Evolutionary conservation across 2,888 invertebrate species (phyloP), one percentile per base, ranked within the genome.

Genomic region (Parthenolecanium corni): DNA sequence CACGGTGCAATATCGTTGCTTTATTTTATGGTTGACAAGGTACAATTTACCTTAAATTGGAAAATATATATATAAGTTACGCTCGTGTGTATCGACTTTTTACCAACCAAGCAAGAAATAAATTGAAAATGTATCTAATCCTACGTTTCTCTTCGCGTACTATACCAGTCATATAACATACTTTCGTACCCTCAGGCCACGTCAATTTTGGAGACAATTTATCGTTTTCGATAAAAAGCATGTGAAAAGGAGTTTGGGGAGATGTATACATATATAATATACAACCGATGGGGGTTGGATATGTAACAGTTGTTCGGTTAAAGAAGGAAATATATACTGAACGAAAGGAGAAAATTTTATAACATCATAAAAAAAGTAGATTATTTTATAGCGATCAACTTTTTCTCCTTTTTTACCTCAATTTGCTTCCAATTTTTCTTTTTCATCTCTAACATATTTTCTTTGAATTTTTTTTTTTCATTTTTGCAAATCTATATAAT

Each of bases 11-110:
- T 58, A 46, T 58, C 58, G 46, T 58, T 23, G 58, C 58, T 47
- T 58, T 58, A 58, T 58, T 58, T 58, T 58, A 58, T 58, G 58
- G 58, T 58, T 58, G 58, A 58, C 58, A 58, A 58, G 58, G 58
- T 58, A 58, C 58, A 58, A 58, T 58, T 58, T 58, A 58, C 58
- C 47, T 58, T 49, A 58, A 58, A 58, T 58, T 58, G 58, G 58
- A 25, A 58, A 58, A 58, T 58, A 58, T 47, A 57, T 57, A 47
- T 58, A 46, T 58, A 47, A 58, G 58, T 58, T 58, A 58, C 46
- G 58, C 47, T 58, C 58, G 21, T 44, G 49, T 58, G 47, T 58
- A 46, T 25, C 46, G 24, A 42, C 31, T 42, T 23, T 14, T 18
- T 44, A 21, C 58, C 47, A 25, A 24, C 25, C 47, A 47, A 47